These are phyloP conservation scores for Pelodiscus sinensis DNA, from an alignment of 2,113 vertebrate genomes.

Conservation along the genomic window DNA sequence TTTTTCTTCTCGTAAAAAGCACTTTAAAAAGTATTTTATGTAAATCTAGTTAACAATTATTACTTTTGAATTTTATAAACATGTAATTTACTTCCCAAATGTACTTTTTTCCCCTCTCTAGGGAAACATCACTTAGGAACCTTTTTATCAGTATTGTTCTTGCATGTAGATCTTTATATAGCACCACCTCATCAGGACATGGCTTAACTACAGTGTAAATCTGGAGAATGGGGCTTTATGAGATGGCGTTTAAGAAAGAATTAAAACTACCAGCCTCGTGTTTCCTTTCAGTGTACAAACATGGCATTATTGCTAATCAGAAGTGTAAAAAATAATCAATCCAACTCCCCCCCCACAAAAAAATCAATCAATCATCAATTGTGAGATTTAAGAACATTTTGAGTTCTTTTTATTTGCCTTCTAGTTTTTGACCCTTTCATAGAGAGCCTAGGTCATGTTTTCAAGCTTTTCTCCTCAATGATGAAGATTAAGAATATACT, in stretches of 20 bases:
- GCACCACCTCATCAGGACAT: not conserved
- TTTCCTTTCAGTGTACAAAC: not conserved
- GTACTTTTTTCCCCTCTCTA: not conserved
- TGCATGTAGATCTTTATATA: not conserved
- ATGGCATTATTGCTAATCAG: not conserved
- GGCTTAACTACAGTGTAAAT: not conserved
- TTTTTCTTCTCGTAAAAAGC: not conserved
- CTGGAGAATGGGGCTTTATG: not conserved
- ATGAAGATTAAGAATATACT: not conserved
- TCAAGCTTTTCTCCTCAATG: not conserved
- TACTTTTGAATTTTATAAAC: too few relatives aligned
- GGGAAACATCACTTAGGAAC: not conserved
- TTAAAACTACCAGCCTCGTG: conserved; percentile 43
- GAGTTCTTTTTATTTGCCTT: not conserved
- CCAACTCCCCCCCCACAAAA: not conserved
- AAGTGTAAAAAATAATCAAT: not conserved
- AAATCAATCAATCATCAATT: not conserved
- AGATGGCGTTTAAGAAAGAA: not conserved
- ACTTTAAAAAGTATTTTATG: accelerated
- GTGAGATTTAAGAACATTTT: not conserved
- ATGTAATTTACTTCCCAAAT: too few relatives aligned
- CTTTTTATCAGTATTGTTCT: conserved; percentile 13
- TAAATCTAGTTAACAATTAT: not conserved
- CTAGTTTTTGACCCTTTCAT: not conserved
- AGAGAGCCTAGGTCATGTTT: not conserved